phyloP scores from a whole-genome alignment of 2,113 vertebrate species.

The Melospiza melodia region DNA sequence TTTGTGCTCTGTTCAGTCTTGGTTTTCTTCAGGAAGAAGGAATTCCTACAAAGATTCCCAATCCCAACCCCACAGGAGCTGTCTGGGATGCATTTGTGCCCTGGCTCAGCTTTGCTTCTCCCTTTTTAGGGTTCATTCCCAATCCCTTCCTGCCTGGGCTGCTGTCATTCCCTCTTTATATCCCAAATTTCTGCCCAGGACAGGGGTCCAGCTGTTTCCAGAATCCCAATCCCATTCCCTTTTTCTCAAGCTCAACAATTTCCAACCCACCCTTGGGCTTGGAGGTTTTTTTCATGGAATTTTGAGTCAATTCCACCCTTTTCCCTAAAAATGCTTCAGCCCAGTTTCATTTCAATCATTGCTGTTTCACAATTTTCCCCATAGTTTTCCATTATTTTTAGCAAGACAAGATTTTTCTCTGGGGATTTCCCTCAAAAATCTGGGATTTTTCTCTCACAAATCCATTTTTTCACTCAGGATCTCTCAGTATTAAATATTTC shows the following conservation, averaged over 20 bases:
- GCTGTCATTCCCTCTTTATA: not conserved
- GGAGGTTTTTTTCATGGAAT: not conserved
- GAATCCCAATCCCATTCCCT: not conserved
- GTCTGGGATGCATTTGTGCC: not conserved
- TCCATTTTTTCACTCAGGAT: accelerated
- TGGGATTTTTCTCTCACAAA: not conserved
- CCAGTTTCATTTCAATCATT: not conserved
- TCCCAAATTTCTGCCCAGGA: not conserved
- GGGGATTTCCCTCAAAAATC: not conserved
- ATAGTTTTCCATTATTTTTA: not conserved
- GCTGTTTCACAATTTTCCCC: too few species aligned
- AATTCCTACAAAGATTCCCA: too few species aligned
- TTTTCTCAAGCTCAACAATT: too few species aligned
- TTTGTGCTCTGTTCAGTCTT: too few species aligned
- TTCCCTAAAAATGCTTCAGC: not conserved
- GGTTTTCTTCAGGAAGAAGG: too few species aligned
- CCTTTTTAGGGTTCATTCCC: not conserved
- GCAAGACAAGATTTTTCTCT: accelerated
- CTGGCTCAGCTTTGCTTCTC: not conserved
- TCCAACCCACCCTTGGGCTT: too few species aligned
- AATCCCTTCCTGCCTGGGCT: not conserved
- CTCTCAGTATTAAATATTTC: not conserved
- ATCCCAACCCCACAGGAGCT: too few species aligned
- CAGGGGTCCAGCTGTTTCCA: not conserved
- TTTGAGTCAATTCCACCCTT: not conserved